phyloP scores from a whole-genome alignment of 2,113 vertebrate genomes.

The Zingel zingel region DNA sequence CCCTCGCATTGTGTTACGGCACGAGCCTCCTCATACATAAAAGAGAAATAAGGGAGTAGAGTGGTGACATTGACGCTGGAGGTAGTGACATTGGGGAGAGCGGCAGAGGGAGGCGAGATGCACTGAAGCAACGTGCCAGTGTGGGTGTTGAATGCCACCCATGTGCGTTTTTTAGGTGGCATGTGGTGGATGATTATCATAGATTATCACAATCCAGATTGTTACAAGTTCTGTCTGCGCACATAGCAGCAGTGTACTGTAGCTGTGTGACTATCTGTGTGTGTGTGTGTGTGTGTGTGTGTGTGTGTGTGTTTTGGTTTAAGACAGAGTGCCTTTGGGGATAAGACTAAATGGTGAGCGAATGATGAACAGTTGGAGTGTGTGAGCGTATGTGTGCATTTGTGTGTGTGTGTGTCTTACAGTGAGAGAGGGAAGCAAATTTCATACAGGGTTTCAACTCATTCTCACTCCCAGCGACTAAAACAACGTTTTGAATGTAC shows the following conservation, averaged over 20 bases:
- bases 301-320: slow-evolving; percentile 74
- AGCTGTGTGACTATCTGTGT: slow-evolving; percentile 66
- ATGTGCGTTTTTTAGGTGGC: slow-evolving; percentile 84
- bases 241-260: slow-evolving; percentile 80
- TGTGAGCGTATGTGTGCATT: slow-evolving; percentile 63
- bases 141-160: slow-evolving; percentile 83
- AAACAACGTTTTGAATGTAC: too few species aligned
- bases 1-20: slow-evolving; percentile 21
- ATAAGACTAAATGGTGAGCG: slow-evolving; percentile 83
- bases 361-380: slow-evolving; percentile 81
- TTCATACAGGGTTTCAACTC: slow-evolving; percentile 31
- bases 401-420: slow-evolving; percentile 51
- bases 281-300: slow-evolving; percentile 48
- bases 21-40: slow-evolving; percentile 64
- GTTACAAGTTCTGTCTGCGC: slow-evolving; percentile 82
- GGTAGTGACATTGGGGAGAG: slow-evolving; percentile 81
- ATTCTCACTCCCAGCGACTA: too few species aligned
- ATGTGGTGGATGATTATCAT: slow-evolving; percentile 85
- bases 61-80: slow-evolving; percentile 80
- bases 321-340: slow-evolving; percentile 79
- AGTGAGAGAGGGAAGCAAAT: slow-evolving; percentile 54
- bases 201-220: slow-evolving; percentile 86
- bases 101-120: slow-evolving; percentile 68
- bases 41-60: slow-evolving; percentile 68
- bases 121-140: slow-evolving; percentile 73